A percentile compares a stretch with the other conserved stretches of the same genome.
phyloP scores from a whole-genome alignment of 64 coral and sea anemone genomes.

The Dendronephthya gigantea region DNA sequence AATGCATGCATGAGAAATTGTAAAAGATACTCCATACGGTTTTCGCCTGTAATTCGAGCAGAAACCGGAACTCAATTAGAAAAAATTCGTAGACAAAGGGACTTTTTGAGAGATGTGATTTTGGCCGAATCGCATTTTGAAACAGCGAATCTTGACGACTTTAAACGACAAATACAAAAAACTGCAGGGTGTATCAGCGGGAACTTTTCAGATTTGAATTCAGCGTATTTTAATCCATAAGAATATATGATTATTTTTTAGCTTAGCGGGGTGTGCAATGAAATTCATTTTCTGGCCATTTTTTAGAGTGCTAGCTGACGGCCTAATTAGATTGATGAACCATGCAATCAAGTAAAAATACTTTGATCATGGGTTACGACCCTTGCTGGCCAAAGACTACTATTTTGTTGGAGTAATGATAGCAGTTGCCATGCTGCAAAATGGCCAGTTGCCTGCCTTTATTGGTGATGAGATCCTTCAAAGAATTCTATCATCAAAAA shows the following conservation, averaged over 20 bases:
- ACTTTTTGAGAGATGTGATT: not conserved
- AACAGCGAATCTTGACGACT: not conserved
- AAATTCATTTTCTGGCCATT: not conserved
- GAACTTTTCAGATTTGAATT: conserved; percentile 12
- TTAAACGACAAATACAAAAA: not conserved
- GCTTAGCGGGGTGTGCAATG: conserved; percentile 14
- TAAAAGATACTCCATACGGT: not conserved
- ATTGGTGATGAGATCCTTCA: too few relatives aligned
- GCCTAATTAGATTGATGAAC: not conserved
- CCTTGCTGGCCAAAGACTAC: too few relatives aligned
- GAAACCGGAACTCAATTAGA: too few relatives aligned
- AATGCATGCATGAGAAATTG: not conserved
- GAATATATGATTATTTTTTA: not conserved
- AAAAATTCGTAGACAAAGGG: not conserved
- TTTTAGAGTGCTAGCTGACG: not conserved
- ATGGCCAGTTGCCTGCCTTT: too few relatives aligned
- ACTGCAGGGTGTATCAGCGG: not conserved
- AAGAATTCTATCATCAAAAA: too few relatives aligned
- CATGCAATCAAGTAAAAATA: too few relatives aligned
- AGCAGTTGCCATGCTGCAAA: too few relatives aligned
- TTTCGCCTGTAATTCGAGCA: not conserved
- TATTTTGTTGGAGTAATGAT: too few relatives aligned
- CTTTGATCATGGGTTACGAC: too few relatives aligned
- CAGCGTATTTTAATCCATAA: not conserved
- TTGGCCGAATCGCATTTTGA: not conserved